A percentile compares a stretch with the other conserved stretches of the same genome.
Conservation (phyloP, 2,888 invertebrate genomes). For the Eristalinus sepulchralis region DNA sequence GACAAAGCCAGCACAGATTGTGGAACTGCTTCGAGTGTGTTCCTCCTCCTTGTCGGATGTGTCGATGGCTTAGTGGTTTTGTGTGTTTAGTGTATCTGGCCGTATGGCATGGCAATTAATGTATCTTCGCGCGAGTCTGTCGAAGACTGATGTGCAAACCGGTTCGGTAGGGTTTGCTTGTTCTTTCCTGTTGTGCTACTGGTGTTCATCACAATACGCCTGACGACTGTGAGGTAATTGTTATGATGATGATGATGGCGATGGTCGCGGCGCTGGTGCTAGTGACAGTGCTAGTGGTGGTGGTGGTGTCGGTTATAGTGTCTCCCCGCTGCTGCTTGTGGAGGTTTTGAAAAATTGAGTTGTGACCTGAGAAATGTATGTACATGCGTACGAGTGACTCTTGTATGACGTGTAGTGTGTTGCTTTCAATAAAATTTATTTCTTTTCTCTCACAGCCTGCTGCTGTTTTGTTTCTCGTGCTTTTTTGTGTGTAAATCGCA, state of each 20-base stretch:
- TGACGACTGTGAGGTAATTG: constrained; percentile 54
- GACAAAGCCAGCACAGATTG: constrained; percentile 4
- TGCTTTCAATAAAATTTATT: background rate
- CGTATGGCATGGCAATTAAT: constrained; percentile 42
- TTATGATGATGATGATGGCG: constrained; percentile 32
- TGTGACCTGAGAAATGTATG: constrained; percentile 31
- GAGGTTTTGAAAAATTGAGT: constrained; percentile 33
- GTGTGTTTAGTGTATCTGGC: constrained; percentile 36
- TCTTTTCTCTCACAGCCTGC: background rate
- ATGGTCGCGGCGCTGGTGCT: background rate
- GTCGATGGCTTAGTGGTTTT: constrained; percentile 9
- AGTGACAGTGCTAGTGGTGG: background rate
- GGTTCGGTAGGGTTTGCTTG: constrained; percentile 58
- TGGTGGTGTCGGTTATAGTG: background rate
- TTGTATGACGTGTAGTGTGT: background rate
- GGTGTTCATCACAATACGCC: constrained; percentile 53
- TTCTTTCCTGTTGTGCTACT: constrained; percentile 61
- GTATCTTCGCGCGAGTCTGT: constrained; percentile 29
- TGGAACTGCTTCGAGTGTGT: background rate
- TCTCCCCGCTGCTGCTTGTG: background rate
- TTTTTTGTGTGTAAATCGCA: constrained; percentile 1
- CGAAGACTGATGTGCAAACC: constrained; percentile 44
- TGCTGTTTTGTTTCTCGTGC: background rate
- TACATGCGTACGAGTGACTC: constrained; percentile 4
- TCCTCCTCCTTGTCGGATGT: background rate